Conservation (phyloP, 2,113 vertebrate genomes). For the Cyanoramphus novaezelandiae region DNA sequence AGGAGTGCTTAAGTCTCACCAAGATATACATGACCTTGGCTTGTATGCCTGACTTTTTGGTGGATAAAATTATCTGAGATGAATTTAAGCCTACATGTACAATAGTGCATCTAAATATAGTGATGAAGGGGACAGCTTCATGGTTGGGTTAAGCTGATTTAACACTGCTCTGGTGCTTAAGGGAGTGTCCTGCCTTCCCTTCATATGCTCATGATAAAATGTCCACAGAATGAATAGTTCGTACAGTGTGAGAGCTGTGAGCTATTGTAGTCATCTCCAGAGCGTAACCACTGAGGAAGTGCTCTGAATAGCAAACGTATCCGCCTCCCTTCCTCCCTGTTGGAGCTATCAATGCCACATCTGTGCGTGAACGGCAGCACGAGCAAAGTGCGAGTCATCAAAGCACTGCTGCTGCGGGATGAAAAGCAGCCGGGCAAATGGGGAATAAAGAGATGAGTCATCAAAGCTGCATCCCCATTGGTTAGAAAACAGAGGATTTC, state of each 20-base stretch:
- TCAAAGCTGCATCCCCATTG: not conserved
- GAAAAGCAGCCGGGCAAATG: not conserved
- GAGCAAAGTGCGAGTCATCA: not conserved
- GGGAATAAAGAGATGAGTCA: not conserved
- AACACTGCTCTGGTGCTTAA: not conserved
- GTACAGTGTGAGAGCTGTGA: not conserved
- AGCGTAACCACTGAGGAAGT: not conserved
- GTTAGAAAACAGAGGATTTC: not conserved
- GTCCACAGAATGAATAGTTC: not conserved
- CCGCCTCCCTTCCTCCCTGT: conserved; percentile 11
- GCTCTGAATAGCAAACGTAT: not conserved
- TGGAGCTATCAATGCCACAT: conserved; percentile 6
- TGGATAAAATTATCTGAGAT: not conserved
- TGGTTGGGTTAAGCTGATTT: not conserved
- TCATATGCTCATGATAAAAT: not conserved
- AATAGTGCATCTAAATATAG: not conserved
- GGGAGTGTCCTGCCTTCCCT: not conserved
- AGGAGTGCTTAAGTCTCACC: not conserved
- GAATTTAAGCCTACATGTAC: not conserved
- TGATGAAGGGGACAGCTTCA: rapidly evolving
- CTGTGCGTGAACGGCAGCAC: not conserved
- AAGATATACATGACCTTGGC: rapidly evolving
- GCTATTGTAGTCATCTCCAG: not conserved
- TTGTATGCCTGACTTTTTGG: rapidly evolving
- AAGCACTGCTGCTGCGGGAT: not conserved